A percentile compares a stretch with the other conserved stretches of the same genome.
Conservation (phyloP, 2,113 vertebrate species). For the Oncorhynchus masou region DNA sequence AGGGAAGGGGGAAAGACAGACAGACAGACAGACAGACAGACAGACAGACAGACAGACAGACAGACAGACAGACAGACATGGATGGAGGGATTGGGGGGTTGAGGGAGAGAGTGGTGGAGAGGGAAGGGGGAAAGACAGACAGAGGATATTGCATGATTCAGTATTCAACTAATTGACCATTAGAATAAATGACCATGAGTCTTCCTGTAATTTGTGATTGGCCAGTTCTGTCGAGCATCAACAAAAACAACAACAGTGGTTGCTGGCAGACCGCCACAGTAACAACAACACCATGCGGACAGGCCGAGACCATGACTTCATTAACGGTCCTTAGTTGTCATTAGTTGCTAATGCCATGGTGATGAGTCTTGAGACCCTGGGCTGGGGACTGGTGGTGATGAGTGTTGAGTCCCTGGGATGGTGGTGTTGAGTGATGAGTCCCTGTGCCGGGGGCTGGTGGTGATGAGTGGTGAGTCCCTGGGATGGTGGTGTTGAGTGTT, state of each 20-base stretch:
- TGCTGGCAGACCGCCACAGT: neutral
- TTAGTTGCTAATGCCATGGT: neutral
- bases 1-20: neutral
- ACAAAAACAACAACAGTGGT: slow-evolving; percentile 3
- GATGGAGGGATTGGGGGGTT: too few species aligned
- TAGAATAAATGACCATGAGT: neutral
- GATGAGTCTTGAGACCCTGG: neutral
- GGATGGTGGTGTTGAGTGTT: too few species aligned
- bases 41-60: neutral
- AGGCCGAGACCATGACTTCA: neutral
- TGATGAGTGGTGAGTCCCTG: too few species aligned
- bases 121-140: neutral
- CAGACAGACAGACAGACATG: too few species aligned
- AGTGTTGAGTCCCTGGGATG: too few species aligned
- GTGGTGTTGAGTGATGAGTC: too few species aligned
- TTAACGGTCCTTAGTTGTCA: slow-evolving; percentile 10
- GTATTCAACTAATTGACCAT: neutral
- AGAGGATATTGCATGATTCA: neutral
- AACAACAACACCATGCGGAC: slow-evolving; percentile 7
- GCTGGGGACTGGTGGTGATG: too few species aligned
- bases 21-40: neutral
- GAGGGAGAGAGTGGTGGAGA: too few species aligned
- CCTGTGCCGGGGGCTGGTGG: too few species aligned
- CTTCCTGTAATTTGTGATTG: slow-evolving; percentile 1
- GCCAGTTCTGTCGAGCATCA: neutral